A percentile compares a stretch with the other conserved stretches of the same genome.
phyloP scores from a whole-genome alignment of 2,888 invertebrate genomes.

The Iphiclides podalirius region DNA sequence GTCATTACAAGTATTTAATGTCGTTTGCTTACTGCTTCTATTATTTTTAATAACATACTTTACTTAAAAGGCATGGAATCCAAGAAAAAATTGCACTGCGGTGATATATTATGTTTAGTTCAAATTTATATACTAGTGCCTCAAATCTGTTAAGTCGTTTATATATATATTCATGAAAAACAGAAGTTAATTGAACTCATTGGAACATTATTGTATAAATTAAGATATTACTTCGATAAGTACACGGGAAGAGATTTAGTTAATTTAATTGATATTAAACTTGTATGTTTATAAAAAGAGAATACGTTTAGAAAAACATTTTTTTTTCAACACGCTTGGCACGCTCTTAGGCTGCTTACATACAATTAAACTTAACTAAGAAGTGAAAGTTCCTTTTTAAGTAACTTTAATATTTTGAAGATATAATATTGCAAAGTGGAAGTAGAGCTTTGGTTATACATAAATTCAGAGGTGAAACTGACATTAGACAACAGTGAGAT shows the following conservation, averaged over 20 bases:
- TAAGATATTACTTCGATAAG: conserved; percentile 5
- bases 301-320: too few relatives aligned
- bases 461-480: not conserved
- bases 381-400: too few relatives aligned
- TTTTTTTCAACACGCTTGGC: too few relatives aligned
- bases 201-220: not conserved
- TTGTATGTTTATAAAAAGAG: too few relatives aligned
- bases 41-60: conserved; percentile 25
- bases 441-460: conserved; percentile 10
- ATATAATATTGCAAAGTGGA: conserved; percentile 2
- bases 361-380: too few relatives aligned
- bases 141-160: not conserved
- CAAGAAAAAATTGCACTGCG: conserved; percentile 10
- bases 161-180: not conserved
- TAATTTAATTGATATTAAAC: too few relatives aligned
- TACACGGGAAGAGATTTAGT: too few relatives aligned
- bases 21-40: conserved; percentile 15
- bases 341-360: too few relatives aligned
- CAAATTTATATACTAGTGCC: not conserved
- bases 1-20: conserved; percentile 20
- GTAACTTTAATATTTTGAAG: conserved; percentile 11
- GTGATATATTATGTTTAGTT: conserved; percentile 10
- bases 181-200: not conserved
- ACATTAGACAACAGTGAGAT: conserved; percentile 34
- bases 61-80: conserved; percentile 14